These are phyloP conservation scores for Cololabis saira DNA, from an alignment of 2,113 vertebrate species.

Conservation along the genomic window DNA sequence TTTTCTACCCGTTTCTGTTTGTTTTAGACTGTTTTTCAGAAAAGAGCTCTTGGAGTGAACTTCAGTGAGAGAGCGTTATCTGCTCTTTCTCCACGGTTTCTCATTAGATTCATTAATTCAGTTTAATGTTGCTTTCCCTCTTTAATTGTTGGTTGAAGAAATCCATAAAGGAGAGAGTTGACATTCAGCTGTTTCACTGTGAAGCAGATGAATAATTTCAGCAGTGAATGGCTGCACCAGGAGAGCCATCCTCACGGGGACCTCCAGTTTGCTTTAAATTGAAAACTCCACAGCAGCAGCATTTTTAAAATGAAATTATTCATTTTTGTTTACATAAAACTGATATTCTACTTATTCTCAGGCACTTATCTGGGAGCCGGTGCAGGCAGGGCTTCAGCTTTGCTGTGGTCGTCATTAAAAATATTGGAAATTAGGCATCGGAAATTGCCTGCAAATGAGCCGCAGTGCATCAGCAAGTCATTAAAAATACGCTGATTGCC, in stretches of 20 bases:
- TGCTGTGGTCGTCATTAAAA: slow-evolving; percentile 45
- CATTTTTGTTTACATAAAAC: slow-evolving; percentile 15
- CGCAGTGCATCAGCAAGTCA: slow-evolving; percentile 33
- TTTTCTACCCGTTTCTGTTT: too few relatives aligned
- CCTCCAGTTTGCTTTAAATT: slow-evolving; percentile 19
- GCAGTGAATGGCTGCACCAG: not conserved
- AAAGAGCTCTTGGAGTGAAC: too few relatives aligned
- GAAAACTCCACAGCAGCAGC: not conserved
- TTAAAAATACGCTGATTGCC: slow-evolving; percentile 27
- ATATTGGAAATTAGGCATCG: slow-evolving; percentile 44
- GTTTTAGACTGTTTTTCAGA: too few relatives aligned
- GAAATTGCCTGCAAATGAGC: slow-evolving; percentile 53
- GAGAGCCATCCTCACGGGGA: not conserved
- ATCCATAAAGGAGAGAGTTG: slow-evolving; percentile 6
- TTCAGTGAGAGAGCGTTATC: not conserved
- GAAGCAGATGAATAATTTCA: not conserved
- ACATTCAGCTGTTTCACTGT: not conserved
- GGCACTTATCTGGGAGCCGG: slow-evolving; percentile 24
- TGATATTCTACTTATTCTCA: slow-evolving; percentile 18
- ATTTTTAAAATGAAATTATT: not conserved
- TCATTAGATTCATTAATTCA: slow-evolving; percentile 7
- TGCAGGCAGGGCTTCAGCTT: slow-evolving; percentile 37
- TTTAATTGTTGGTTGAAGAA: not conserved
- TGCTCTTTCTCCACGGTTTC: not conserved
- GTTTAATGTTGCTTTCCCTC: not conserved